phyloP scores from a whole-genome alignment of 2,797 vertebrate species.

The Malurus leucopterus region DNA sequence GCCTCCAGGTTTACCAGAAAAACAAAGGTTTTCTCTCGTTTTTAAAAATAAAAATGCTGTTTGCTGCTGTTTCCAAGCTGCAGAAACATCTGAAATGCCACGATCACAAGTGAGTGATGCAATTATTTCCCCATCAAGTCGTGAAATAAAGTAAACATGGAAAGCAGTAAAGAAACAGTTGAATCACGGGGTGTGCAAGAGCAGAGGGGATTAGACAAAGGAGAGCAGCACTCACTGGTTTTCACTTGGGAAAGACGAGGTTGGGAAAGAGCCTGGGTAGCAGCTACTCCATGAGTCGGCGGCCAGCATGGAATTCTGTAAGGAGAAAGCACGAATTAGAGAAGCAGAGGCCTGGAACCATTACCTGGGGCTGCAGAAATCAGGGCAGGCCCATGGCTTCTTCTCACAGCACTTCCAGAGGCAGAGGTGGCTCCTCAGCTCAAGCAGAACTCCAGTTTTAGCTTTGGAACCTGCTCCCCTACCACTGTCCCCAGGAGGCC shows the following conservation, averaged over 20 bases:
- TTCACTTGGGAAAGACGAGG: constrained; percentile 51
- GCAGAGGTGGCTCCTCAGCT: background rate
- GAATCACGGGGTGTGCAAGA: background rate
- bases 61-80: constrained; percentile 23
- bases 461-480: background rate
- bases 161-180: constrained; percentile 28
- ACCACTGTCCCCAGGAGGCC: background rate
- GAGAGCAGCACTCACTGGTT: constrained; percentile 69
- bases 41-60: background rate
- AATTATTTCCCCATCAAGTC: constrained; percentile 46
- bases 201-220: background rate
- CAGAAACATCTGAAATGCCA: constrained; percentile 4
- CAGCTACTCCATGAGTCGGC: constrained; percentile 58
- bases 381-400: background rate
- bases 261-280: constrained; percentile 46
- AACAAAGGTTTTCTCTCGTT: background rate
- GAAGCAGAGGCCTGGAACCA: accelerated
- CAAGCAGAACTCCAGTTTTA: background rate
- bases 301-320: constrained; percentile 69
- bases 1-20: background rate
- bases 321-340: constrained; percentile 36
- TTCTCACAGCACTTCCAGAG: background rate
- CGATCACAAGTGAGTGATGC: constrained; percentile 9
- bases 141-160: constrained; percentile 30
- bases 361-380: background rate